Conservation (phyloP, 2,113 vertebrate genomes). For the Oncorhynchus nerka region DNA sequence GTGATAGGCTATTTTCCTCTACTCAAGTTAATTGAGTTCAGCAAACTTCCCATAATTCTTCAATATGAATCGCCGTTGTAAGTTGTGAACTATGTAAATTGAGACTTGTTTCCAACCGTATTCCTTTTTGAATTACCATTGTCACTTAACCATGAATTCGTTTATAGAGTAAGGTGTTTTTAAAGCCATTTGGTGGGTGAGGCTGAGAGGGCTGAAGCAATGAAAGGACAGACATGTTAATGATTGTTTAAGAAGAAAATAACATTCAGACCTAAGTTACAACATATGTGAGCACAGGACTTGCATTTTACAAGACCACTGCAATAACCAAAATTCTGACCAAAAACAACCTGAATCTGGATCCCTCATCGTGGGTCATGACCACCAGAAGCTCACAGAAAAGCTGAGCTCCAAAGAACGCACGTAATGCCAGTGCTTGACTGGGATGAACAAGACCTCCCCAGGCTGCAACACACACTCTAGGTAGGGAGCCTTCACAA, state of each 20-base stretch:
- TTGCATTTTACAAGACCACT: neutral
- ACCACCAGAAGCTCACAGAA: slow-evolving; percentile 98
- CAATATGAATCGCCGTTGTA: slow-evolving; percentile 28
- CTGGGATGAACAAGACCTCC: slow-evolving; percentile 91
- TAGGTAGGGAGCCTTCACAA: slow-evolving; percentile 77
- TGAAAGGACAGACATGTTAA: too few species aligned
- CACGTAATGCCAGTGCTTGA: slow-evolving; percentile 89
- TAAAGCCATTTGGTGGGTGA: too few species aligned
- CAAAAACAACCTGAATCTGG: neutral
- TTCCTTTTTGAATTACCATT: too few species aligned
- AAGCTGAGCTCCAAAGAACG: slow-evolving; percentile 90
- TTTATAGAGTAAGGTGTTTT: too few species aligned
- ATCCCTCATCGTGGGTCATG: slow-evolving; percentile 62
- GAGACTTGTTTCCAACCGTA: too few species aligned
- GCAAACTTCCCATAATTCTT: neutral
- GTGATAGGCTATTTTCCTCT: neutral
- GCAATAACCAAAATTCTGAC: too few species aligned
- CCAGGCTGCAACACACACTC: slow-evolving; percentile 86
- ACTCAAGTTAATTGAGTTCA: neutral
- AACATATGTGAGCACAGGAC: too few species aligned
- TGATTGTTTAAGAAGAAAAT: too few species aligned
- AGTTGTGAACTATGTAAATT: slow-evolving; percentile 20
- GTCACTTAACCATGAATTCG: too few species aligned
- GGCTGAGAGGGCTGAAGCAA: too few species aligned
- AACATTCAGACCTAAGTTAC: too few species aligned